Conservation (phyloP, 2,888 invertebrate species). For the Melikaiella ostensackeni region DNA sequence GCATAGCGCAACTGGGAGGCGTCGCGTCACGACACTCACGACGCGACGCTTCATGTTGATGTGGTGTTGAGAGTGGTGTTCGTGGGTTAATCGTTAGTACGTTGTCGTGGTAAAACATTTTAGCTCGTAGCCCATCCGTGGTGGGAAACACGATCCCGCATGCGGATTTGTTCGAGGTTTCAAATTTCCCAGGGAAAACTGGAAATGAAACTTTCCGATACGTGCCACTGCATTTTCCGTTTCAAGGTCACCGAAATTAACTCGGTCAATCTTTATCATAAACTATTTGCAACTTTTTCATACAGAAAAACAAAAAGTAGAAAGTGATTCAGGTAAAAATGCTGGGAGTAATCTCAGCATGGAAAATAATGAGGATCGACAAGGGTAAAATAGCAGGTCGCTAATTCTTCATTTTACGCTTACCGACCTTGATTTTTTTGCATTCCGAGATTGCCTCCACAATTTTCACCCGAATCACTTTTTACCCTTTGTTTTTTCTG, state of each 20-base stretch:
- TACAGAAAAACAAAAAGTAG: too few species aligned
- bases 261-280: too few species aligned
- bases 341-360: too few species aligned
- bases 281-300: too few species aligned
- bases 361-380: too few species aligned
- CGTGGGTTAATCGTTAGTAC: slow-evolving; percentile 72
- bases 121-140: slow-evolving; percentile 53
- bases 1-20: slow-evolving; percentile 41
- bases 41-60: slow-evolving; percentile 37
- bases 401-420: too few species aligned
- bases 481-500: too few species aligned
- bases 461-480: too few species aligned
- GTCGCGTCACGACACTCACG: background rate
- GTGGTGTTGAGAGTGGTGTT: slow-evolving; percentile 50
- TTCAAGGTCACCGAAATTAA: slow-evolving; percentile 3
- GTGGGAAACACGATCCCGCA: slow-evolving; percentile 48
- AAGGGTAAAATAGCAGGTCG: too few species aligned
- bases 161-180: slow-evolving; percentile 56
- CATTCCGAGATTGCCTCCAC: too few species aligned
- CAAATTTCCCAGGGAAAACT: slow-evolving; percentile 59
- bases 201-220: slow-evolving; percentile 53
- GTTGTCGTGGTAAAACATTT: slow-evolving; percentile 73
- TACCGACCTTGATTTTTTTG: too few species aligned
- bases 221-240: slow-evolving; percentile 50
- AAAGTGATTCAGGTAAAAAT: too few species aligned